A percentile compares a stretch with the other conserved stretches of the same genome.
Evolutionary conservation across 1,140 invertebrate genomes (phyloP).

Genomic region (Drosophila melanica): DNA sequence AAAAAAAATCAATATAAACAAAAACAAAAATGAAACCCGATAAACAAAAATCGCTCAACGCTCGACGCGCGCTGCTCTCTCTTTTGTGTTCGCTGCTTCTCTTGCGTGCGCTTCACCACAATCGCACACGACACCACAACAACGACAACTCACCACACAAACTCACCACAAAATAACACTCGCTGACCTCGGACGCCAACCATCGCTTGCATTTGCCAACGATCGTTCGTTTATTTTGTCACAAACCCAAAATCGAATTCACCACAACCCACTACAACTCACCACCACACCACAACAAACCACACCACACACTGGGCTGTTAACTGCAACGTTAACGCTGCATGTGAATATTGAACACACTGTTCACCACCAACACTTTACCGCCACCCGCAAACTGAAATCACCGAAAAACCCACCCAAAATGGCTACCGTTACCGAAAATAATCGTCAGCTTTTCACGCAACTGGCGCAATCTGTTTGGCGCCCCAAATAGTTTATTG

Average conservation of each 20-base stretch:
- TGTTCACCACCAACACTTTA: slow-evolving; percentile 17
- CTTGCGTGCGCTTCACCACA: slow-evolving; percentile 68
- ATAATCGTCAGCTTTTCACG: slow-evolving; percentile 74
- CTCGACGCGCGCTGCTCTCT: slow-evolving; percentile 52
- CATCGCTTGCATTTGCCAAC: slow-evolving; percentile 48
- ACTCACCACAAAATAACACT: slow-evolving; percentile 20
- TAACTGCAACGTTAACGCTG: slow-evolving; percentile 2
- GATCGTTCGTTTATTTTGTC: slow-evolving; percentile 38
- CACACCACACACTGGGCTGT: slow-evolving; percentile 7
- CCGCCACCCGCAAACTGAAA: slow-evolving; percentile 25
- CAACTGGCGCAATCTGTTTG: slow-evolving; percentile 77
- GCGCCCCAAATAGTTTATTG: slow-evolving; percentile 54
- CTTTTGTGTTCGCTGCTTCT: slow-evolving; percentile 72
- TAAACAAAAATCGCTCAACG: slow-evolving; percentile 49
- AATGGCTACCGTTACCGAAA: slow-evolving; percentile 40
- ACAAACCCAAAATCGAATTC: slow-evolving; percentile 20
- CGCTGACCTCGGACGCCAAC: slow-evolving; percentile 46
- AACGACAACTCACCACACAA: slow-evolving; percentile 34
- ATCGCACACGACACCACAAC: slow-evolving; percentile 43
- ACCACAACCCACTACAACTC: slow-evolving; percentile 7
- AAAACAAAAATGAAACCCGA: slow-evolving; percentile 35
- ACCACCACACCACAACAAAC: slow-evolving; percentile 10
- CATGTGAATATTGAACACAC: slow-evolving; percentile 1
- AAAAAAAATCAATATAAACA: slow-evolving; percentile 19
- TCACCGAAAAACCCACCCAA: slow-evolving; percentile 1